Conservation (phyloP, 1,140 invertebrate genomes). For the Platorchestia sp. region DNA sequence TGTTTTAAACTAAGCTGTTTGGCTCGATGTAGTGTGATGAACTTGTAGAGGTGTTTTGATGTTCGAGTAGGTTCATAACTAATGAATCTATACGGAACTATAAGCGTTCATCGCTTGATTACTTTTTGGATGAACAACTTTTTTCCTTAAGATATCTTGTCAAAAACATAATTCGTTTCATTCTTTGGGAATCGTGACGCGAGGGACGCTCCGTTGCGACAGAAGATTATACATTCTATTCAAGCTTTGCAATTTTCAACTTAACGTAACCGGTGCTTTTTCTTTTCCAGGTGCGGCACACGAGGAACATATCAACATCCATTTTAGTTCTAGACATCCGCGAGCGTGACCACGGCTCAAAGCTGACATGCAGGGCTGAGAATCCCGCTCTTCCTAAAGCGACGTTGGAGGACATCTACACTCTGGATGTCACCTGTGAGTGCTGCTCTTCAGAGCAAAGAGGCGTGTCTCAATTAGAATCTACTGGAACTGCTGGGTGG, state of each 20-base stretch:
- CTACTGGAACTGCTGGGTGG: too few species aligned
- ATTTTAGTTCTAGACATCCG: conserved; percentile 50
- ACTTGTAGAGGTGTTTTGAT: background rate
- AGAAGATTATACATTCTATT: background rate
- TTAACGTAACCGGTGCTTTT: background rate
- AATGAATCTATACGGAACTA: background rate
- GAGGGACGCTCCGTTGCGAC: too few species aligned
- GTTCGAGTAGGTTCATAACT: background rate
- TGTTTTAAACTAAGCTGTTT: background rate
- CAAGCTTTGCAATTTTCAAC: background rate
- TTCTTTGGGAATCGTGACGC: too few species aligned
- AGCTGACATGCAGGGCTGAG: conserved; percentile 62
- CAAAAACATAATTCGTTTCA: too few species aligned
- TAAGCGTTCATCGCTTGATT: background rate
- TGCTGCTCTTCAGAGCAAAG: too few species aligned
- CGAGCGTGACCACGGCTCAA: conserved; percentile 52
- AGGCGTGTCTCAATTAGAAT: too few species aligned
- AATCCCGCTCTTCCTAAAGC: conserved; percentile 59
- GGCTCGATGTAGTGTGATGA: background rate
- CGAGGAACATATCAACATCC: conserved; percentile 57
- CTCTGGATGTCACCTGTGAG: conserved; percentile 63
- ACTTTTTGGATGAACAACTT: background rate
- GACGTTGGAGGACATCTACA: conserved; percentile 61
- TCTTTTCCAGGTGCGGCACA: conserved; percentile 22
- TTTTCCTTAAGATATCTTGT: background rate